These are phyloP conservation scores for Caenorhabditis macrosperma DNA, from an alignment of 2,888 invertebrate species.

Conservation along the genomic window DNA sequence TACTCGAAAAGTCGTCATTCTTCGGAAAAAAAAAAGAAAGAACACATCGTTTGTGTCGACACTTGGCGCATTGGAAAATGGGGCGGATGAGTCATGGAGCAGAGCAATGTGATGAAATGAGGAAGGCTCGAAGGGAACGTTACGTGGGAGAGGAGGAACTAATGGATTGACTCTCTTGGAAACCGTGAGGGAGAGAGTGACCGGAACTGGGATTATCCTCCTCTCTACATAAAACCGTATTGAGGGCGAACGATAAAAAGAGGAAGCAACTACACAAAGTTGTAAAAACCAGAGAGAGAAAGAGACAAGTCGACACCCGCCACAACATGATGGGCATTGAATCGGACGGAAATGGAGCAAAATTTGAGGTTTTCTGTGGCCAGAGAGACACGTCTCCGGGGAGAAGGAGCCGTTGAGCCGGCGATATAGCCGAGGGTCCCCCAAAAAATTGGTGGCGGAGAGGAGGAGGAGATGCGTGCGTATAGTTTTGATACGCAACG, in stretches of 20 bases:
- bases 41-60: slow-evolving; percentile 14
- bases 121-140: slow-evolving; percentile 18
- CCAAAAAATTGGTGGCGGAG: slow-evolving; percentile 47
- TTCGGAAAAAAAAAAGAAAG: slow-evolving; percentile 30
- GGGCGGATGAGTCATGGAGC: slow-evolving; percentile 40
- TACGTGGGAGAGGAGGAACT: slow-evolving; percentile 13
- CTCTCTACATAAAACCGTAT: slow-evolving; percentile 48
- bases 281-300: too few relatives aligned
- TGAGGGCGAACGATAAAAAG: slow-evolving; percentile 10
- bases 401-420: slow-evolving; percentile 9
- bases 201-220: slow-evolving; percentile 48
- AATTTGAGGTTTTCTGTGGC: slow-evolving; percentile 52
- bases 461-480: slow-evolving; percentile 11
- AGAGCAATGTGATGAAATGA: slow-evolving; percentile 51
- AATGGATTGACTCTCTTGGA: slow-evolving; percentile 20
- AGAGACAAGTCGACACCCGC: slow-evolving; percentile 3
- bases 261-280: slow-evolving; percentile 8
- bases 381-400: slow-evolving; percentile 18
- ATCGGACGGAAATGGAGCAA: slow-evolving; percentile 53
- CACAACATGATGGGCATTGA: slow-evolving; percentile 46
- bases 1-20: slow-evolving; percentile 20
- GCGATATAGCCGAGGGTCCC: slow-evolving; percentile 27
- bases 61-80: slow-evolving; percentile 26
- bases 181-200: slow-evolving; percentile 8
- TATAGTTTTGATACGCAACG: slow-evolving; percentile 53